Conservation (phyloP, 2,113 vertebrate species). For the Dinomys branickii region DNA sequence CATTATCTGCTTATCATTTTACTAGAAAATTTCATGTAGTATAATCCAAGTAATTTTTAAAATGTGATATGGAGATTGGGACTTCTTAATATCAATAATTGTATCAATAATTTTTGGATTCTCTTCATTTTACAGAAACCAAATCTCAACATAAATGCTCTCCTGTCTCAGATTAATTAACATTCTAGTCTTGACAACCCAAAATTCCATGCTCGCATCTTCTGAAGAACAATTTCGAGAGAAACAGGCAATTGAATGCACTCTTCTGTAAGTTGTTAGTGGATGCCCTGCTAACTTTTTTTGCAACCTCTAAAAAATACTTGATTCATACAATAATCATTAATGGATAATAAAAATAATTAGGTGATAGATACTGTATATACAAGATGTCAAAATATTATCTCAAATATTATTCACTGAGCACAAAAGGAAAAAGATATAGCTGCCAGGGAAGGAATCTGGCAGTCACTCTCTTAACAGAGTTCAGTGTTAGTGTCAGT, state of each 20-base stretch:
- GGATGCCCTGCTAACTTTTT: neutral
- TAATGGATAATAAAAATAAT: neutral
- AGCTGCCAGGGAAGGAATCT: neutral
- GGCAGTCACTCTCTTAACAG: too few species aligned
- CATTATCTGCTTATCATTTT: neutral
- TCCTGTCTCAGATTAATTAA: slow-evolving; percentile 27
- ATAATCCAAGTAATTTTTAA: neutral
- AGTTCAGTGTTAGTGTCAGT: neutral
- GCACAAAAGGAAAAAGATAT: neutral
- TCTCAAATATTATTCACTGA: neutral
- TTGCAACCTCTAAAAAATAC: neutral
- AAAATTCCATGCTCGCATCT: neutral
- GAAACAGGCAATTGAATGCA: neutral
- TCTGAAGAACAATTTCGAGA: slow-evolving; percentile 28
- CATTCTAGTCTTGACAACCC: neutral
- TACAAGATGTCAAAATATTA: neutral
- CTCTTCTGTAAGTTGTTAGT: neutral
- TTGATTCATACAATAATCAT: neutral
- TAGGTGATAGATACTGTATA: slow-evolving; percentile 11
- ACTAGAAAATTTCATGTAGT: slow-evolving; percentile 30
- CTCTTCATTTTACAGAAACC: neutral
- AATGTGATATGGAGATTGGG: neutral
- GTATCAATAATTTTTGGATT: slow-evolving; percentile 31
- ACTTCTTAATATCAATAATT: slow-evolving; percentile 32
- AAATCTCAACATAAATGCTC: neutral